phyloP scores from a whole-genome alignment of 2,797 vertebrate species.

The Holocentrus rufus region DNA sequence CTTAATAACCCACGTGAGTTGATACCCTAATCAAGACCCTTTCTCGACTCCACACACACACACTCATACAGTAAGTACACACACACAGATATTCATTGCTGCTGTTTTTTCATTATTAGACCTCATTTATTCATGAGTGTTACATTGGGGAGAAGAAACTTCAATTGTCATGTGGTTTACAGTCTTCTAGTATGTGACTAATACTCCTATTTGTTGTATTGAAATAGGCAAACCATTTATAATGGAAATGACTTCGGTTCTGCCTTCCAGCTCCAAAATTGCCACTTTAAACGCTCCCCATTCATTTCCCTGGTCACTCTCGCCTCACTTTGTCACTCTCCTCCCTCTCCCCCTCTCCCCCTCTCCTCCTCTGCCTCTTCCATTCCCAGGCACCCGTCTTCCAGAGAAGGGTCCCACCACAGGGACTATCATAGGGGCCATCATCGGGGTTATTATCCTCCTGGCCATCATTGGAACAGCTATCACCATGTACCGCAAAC shows the following conservation, averaged over 20 bases:
- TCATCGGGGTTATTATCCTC: constrained; percentile 78
- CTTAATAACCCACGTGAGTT: constrained; percentile 71
- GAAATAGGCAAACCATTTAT: neutral
- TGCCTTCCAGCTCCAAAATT: neutral
- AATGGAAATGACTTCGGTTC: neutral
- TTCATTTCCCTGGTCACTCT: neutral
- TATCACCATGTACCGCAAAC: constrained; percentile 75
- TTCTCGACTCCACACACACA: constrained; percentile 19
- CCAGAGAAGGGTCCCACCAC: constrained; percentile 66
- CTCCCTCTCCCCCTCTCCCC: neutral
- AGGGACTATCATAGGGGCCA: constrained; percentile 77
- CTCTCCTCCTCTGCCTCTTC: constrained; percentile 3
- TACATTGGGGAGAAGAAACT: constrained; percentile 9
- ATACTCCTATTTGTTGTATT: constrained; percentile 28
- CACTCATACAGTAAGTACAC: constrained; percentile 4
- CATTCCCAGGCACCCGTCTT: constrained; percentile 60
- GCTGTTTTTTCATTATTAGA: constrained; percentile 10
- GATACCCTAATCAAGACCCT: constrained; percentile 64
- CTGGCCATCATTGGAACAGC: constrained; percentile 76
- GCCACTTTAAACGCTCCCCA: neutral
- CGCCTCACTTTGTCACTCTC: constrained; percentile 1
- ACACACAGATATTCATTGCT: constrained; percentile 10
- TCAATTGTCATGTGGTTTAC: constrained; percentile 17
- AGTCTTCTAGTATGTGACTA: constrained; percentile 14
- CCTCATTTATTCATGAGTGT: constrained; percentile 17